Evolutionary conservation across 2,113 vertebrate species (phyloP).

Genomic region (Ptilonorhynchus violaceus): DNA sequence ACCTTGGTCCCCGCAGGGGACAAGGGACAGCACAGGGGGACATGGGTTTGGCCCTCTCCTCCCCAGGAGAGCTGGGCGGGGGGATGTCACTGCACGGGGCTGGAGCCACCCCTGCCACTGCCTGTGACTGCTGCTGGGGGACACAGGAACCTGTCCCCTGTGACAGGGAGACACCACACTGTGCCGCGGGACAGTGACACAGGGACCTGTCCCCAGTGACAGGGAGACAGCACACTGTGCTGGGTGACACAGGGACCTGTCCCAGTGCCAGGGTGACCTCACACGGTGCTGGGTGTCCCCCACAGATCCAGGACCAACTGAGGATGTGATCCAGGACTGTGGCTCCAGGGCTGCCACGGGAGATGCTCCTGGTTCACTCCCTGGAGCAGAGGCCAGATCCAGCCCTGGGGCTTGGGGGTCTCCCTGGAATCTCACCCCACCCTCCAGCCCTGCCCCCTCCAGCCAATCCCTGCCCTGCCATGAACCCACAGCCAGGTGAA

Average conservation of each 20-base stretch:
- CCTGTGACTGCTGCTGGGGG: background rate
- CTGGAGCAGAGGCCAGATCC: accelerated
- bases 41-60: background rate
- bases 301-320: too few relatives aligned
- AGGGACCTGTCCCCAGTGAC: background rate
- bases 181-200: background rate
- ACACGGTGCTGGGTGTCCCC: background rate
- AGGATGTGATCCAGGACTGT: background rate
- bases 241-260: background rate
- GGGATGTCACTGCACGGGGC: background rate
- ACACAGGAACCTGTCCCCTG: background rate
- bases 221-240: background rate
- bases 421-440: background rate
- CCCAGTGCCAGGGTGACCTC: background rate
- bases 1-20: background rate
- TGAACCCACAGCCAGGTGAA: background rate
- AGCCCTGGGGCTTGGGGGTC: background rate
- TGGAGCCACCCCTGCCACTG: background rate
- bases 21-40: accelerated
- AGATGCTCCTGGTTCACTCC: background rate
- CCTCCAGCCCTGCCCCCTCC: background rate
- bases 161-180: background rate
- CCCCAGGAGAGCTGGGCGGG: background rate
- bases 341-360: background rate
- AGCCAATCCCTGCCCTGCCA: background rate